Evolutionary conservation across 2,888 invertebrate species (phyloP).

Genomic region (Drosophila eohydei): DNA sequence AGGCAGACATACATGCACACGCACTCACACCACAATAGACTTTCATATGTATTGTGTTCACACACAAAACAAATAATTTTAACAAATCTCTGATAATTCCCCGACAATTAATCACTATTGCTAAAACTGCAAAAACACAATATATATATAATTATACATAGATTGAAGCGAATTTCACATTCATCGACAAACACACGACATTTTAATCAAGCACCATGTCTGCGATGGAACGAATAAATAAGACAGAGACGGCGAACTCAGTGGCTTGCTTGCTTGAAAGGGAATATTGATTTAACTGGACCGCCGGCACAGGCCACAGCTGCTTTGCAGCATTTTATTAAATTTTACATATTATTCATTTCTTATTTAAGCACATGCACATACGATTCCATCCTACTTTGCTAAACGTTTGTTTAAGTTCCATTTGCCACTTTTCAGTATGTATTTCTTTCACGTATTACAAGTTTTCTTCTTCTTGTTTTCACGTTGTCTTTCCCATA

Average conservation of each 20-base stretch:
- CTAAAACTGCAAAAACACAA: constrained; percentile 27
- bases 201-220: constrained; percentile 42
- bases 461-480: constrained; percentile 73
- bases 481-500: constrained; percentile 61
- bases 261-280: constrained; percentile 12
- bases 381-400: constrained; percentile 9
- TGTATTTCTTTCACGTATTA: constrained; percentile 78
- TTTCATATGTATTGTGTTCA: constrained; percentile 33
- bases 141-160: constrained; percentile 1
- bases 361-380: constrained; percentile 2
- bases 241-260: constrained; percentile 29
- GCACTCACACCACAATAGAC: background rate
- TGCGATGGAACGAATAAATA: constrained; percentile 12
- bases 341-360: background rate
- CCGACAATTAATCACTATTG: constrained; percentile 42
- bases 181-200: constrained; percentile 29
- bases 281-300: constrained; percentile 69
- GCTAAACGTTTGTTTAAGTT: constrained; percentile 20
- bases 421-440: constrained; percentile 59
- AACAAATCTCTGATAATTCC: constrained; percentile 33
- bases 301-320: constrained; percentile 46
- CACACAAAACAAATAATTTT: constrained; percentile 62
- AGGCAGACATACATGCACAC: constrained; percentile 23
- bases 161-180: background rate
- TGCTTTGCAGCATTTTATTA: constrained; percentile 16